Conservation (phyloP, 2,797 vertebrate genomes). For the Lemur catta region DNA sequence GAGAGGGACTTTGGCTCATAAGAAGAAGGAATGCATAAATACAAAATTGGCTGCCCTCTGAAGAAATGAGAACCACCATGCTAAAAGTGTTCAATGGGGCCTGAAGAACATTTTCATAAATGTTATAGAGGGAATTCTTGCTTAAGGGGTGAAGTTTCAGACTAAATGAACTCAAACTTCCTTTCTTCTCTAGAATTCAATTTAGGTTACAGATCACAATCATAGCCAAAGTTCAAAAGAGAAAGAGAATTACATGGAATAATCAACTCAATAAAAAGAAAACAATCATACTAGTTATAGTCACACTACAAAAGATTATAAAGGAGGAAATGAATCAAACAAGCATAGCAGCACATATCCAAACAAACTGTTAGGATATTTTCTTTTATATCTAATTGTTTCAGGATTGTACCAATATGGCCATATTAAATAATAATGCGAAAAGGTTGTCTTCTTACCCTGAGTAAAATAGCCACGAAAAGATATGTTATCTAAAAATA, state of each 20-base stretch:
- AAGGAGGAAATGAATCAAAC: not conserved
- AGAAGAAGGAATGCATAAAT: not conserved
- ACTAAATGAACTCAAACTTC: not conserved
- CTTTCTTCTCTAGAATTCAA: not conserved
- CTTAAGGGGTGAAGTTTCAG: not conserved
- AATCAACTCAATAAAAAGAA: not conserved
- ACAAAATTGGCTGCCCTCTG: not conserved
- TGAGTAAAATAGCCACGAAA: slow-evolving; percentile 4
- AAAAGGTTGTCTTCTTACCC: not conserved
- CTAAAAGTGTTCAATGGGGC: not conserved
- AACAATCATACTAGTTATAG: not conserved
- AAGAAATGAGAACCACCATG: not conserved
- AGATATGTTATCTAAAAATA: slow-evolving; percentile 47
- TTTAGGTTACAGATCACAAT: not conserved
- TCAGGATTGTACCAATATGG: not conserved
- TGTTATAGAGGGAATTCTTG: not conserved
- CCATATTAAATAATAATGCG: slow-evolving; percentile 19
- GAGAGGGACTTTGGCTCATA: not conserved
- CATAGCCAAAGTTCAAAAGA: not conserved
- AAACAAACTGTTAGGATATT: not conserved
- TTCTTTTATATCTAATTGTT: not conserved
- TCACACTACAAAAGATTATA: not conserved
- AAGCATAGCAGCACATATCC: not conserved
- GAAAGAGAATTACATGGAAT: not conserved
- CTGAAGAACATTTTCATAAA: not conserved